Base-by-base conservation (phyloP, 2,113 vertebrate species). In the Odontesthes bonariensis region DNA sequence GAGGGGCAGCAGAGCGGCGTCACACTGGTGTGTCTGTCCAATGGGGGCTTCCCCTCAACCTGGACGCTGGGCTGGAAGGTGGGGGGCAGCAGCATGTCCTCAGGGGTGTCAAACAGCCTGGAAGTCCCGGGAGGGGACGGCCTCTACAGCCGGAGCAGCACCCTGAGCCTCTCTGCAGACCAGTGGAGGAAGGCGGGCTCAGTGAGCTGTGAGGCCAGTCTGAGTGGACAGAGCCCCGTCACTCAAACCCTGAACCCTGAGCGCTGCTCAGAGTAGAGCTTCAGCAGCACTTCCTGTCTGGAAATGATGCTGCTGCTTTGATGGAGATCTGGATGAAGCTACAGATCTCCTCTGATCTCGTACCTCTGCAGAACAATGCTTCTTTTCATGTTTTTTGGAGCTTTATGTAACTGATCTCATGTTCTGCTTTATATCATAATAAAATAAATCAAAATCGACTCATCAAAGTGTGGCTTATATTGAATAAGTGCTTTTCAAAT, bases 21-120 rank as follows among this genome's bases (percentile, higher is more conserved):
- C 85, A 89, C 87, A n/a, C 54, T 92, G 68, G 58, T 86, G 78
- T 91, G 91, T 81, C 44, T 90, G 79, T 83, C 86, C 89, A 82
- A 66, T 33, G 58, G 72, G 61, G 85, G 62, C 32, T 66, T 53
- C 47, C 63, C 63, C 32, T 66, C 63, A 8, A 23, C 47, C 19
- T 38, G 47, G 63, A 53, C 13, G 13, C 63, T 66, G 47, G 19
- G 63, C 47, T 66, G 47, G 63, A 52, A 53, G 63, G 47, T 66
- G 63, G 63, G 63, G 47, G 49, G 27, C 47, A 38, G 63, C 63
- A 65, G 19, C 63, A 53, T 7, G 32, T 38, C 63, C n/a, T 52
- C 63, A 23, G 63, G 33, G 47, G 31, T 52, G 62, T 66, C 63
- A 0, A 35, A 53, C 47, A 66, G 63, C 63, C 47, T 17, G 47